These are phyloP conservation scores for Disparrhopalites patrizii DNA, from an alignment of 2,888 invertebrate species.

Conservation along the genomic window DNA sequence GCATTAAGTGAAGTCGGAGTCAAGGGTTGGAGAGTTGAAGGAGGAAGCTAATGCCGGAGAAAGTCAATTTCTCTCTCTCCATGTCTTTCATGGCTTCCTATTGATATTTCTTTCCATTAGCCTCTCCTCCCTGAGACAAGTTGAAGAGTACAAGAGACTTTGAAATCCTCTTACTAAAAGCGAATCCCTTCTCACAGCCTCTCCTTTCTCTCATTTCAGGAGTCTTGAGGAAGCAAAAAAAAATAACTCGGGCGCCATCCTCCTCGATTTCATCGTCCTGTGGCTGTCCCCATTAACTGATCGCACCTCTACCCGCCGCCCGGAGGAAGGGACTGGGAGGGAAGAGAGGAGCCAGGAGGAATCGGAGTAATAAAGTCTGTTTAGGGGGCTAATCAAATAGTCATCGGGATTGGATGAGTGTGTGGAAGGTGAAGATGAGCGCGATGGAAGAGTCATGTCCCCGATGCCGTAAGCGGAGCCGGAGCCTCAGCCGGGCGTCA, in stretches of 20 bases:
- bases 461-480: constrained; percentile 35
- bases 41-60: constrained; percentile 26
- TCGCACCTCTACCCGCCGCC: too few species aligned
- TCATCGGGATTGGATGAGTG: constrained; percentile 35
- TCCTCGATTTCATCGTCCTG: neutral
- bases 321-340: too few species aligned
- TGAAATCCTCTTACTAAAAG: too few species aligned
- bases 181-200: too few species aligned
- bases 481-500: constrained; percentile 39
- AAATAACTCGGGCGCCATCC: neutral
- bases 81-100: constrained; percentile 26
- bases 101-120: constrained; percentile 36
- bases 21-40: constrained; percentile 22
- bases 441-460: constrained; percentile 46
- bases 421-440: constrained; percentile 28
- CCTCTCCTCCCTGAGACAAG: constrained; percentile 8
- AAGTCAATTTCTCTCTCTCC: constrained; percentile 38
- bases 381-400: constrained; percentile 29
- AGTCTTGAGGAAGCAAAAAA: too few species aligned
- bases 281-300: too few species aligned
- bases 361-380: neutral
- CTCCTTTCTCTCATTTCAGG: too few species aligned
- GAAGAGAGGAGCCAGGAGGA: too few species aligned
- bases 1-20: neutral
- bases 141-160: constrained; percentile 4